phyloP scores from a whole-genome alignment of 2,797 vertebrate genomes.

The Pampus argenteus region DNA sequence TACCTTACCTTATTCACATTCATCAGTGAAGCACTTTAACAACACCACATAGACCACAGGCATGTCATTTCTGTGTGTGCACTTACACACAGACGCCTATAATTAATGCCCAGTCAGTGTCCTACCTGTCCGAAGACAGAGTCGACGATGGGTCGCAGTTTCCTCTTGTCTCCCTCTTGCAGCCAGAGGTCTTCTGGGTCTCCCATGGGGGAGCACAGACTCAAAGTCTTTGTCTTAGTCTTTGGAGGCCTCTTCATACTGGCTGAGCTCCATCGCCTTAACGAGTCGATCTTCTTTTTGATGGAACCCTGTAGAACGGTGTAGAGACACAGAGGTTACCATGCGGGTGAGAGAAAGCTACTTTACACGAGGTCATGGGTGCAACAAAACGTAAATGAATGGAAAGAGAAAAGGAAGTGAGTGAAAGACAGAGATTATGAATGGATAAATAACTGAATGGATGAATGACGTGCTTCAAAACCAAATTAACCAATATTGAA shows the following conservation, averaged over 20 bases:
- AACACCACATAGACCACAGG: background rate
- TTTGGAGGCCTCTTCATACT: slow-evolving; percentile 81
- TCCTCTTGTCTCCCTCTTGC: slow-evolving; percentile 70
- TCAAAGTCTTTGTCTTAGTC: slow-evolving; percentile 80
- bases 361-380: background rate
- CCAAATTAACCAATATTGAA: background rate
- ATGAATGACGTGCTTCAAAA: background rate
- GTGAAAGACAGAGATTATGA: no score
- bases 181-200: slow-evolving; percentile 69
- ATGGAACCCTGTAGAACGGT: slow-evolving; percentile 79
- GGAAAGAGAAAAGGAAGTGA: background rate
- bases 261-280: slow-evolving; percentile 84
- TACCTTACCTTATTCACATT: no score
- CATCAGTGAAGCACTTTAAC: background rate
- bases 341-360: background rate
- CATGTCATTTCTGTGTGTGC: background rate
- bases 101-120: background rate
- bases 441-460: background rate
- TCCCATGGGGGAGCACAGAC: slow-evolving; percentile 75
- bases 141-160: slow-evolving; percentile 82
- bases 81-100: background rate
- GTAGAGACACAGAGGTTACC: background rate
- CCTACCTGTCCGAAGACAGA: slow-evolving; percentile 88
- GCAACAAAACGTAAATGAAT: background rate
- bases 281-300: slow-evolving; percentile 85